Evolutionary conservation across 1,140 invertebrate genomes (phyloP), one percentile per base, ranked within the genome.

Genomic region (Trichoplusia ni): DNA sequence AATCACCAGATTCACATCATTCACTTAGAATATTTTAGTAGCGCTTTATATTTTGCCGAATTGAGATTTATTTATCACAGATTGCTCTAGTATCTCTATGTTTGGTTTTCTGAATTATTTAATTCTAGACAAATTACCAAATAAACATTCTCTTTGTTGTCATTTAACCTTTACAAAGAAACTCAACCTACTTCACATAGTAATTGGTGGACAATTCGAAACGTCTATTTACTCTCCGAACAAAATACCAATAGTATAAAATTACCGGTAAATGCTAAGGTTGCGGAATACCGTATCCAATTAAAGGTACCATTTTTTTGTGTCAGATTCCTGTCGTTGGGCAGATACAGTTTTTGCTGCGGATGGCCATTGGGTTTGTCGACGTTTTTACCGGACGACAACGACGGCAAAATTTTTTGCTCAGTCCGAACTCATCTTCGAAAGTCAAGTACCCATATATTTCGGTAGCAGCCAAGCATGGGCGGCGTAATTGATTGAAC

Each of bases 401-500:
- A 47, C 51, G 66, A 64, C 73, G 69, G 67, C 66, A 60, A 58
- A 71, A 70, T 69, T 84, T 89, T 89, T 89, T 87, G 82, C 75
- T 65, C 60, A 64, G 66, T 62, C 67, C 73, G 64, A 77, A 77
- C 77, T 79, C 81, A 83, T 81, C 79, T 80, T 72, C 59, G 60
- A 69, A 61, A 60, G 75, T 76, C 79, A 80, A 83, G 76, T 80
- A 72, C 64, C 77, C 75, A 80, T 86, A 88, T 81, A 83, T 84
- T 84, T 82, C 75, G 72, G 73, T 70, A 72, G 71, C 64, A 64
- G 47, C 67, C 74, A 66, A 60, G 65, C 71, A 78, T 76, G 66
- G 62, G 68, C 77, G 58, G 53, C 64, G 76, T 86, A 87, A 89
- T 89, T 87, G 84, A 86, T 84, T 82, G 77, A 82, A 83, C 83